A percentile compares a stretch with the other conserved stretches of the same genome.
Conservation (phyloP, 2,797 vertebrate genomes). For the Chaunax sp. region DNA sequence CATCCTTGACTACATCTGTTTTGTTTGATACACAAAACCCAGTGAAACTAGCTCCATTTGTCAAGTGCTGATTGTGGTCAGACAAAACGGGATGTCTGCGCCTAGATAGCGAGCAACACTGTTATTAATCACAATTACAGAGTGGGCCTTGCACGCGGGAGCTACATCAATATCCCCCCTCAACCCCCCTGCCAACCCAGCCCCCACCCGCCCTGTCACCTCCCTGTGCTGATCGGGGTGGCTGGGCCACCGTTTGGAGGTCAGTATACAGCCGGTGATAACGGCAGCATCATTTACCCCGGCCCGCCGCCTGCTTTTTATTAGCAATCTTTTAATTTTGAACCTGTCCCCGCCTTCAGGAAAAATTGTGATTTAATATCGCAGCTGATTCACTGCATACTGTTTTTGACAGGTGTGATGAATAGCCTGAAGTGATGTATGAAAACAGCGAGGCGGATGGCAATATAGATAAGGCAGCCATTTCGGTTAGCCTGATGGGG, state of each 20-base stretch:
- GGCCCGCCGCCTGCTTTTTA: constrained; percentile 79
- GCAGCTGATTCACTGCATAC: constrained; percentile 84
- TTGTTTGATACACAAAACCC: constrained; percentile 95
- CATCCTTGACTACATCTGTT: constrained; percentile 97
- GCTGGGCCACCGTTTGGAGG: constrained; percentile 82
- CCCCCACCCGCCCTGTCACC: constrained; percentile 47
- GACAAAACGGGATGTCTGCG: constrained; percentile 96
- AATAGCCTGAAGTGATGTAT: constrained; percentile 87
- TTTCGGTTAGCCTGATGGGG: constrained; percentile 79
- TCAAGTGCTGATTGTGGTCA: constrained; percentile 96
- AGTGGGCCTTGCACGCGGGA: constrained; percentile 86
- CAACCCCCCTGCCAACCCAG: constrained; percentile 2
- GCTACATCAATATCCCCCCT: constrained; percentile 87
- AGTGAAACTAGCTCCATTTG: constrained; percentile 96
- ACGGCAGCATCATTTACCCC: constrained; percentile 78
- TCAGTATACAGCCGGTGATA: constrained; percentile 77
- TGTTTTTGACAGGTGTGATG: constrained; percentile 85
- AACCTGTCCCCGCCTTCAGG: constrained; percentile 76
- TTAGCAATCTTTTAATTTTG: constrained; percentile 87
- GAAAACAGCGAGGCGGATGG: constrained; percentile 86
- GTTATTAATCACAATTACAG: constrained; percentile 99
- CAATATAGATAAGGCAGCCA: constrained; percentile 86
- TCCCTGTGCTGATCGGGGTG: constrained; percentile 72
- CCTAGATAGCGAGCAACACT: constrained; percentile 92
- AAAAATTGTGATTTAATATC: constrained; percentile 86